Conservation (phyloP, 2,113 vertebrate genomes). For the Hoplias malabaricus region DNA sequence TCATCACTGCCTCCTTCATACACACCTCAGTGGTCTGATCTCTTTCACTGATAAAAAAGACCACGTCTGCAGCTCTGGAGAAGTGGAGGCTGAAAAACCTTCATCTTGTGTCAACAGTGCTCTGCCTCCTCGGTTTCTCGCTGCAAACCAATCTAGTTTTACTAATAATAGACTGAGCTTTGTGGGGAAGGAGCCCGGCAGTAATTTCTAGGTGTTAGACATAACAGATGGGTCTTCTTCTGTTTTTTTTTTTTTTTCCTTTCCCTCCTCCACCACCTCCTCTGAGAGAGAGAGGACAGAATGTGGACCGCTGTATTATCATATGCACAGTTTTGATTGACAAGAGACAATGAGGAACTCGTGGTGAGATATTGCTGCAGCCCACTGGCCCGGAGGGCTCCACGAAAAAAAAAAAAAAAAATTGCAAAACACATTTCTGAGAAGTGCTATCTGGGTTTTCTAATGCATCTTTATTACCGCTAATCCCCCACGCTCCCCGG, state of each 20-base stretch:
- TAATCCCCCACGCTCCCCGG: conserved; percentile 64
- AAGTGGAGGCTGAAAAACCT: neutral
- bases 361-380: conserved; percentile 40
- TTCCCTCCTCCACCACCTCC: too few relatives aligned
- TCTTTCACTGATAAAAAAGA: conserved; percentile 5
- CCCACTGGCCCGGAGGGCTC: conserved; percentile 55
- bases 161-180: conserved; percentile 15
- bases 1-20: neutral
- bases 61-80: neutral
- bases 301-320: conserved; percentile 33
- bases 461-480: conserved; percentile 74
- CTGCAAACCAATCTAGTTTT: conserved; percentile 35
- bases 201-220: conserved; percentile 51
- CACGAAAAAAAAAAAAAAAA: too few relatives aligned
- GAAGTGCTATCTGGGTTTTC: conserved; percentile 63
- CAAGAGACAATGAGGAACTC: conserved; percentile 56
- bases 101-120: conserved; percentile 10
- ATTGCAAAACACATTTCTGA: conserved; percentile 64
- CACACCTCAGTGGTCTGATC: neutral
- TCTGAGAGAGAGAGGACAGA: conserved; percentile 18
- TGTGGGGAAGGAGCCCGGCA: conserved; percentile 6
- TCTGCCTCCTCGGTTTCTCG: neutral
- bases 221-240: conserved; percentile 43
- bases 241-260: too few relatives aligned
- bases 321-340: conserved; percentile 51